Base-by-base conservation (phyloP, 2,888 invertebrate species). In the Cynaeus angustus region DNA sequence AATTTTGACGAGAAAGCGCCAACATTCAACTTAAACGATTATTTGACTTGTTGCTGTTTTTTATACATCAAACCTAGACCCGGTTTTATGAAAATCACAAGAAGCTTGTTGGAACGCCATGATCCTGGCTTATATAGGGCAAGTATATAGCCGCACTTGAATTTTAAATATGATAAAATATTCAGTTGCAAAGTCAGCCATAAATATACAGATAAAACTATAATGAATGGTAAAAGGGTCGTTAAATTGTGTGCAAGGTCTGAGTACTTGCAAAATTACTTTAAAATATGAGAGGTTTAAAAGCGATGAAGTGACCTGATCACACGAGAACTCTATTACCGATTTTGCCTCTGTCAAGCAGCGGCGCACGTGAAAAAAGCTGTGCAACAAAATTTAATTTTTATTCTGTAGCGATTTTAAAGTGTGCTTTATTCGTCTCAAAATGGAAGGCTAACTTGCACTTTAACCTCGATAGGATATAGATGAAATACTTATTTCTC, bases 151-250 rank as follows among this genome's bases (percentile, higher is more conserved):
- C 59, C 13, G 46, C 59, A 46, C 46, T 59, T 59, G 59, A 59
- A 59, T 59, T 59, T 59, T 59, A 59, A 59, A 59, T 59, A 59
- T 59, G 59, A 59, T 80, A 77, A 80, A 79, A 76, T 80, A 80
- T 80, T 77, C 80, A 77, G 72, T 73, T 70, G 68, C 75, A 77
- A 77, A 74, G 72, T 75, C 71, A 58, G 74, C 72, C 73, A 74
- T 76, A 78, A 78, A 78, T 77, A 78, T 78, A 73, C 73, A 78
- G 81, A 80, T 81, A 81, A 81, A 80, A 79, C 80, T 79, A 79
- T 80, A 81, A 81, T 80, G 80, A 81, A 81, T 80, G 80, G 78
- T 79, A 80, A 81, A 80, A 79, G 79, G 81, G 79, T 79, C 79
- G 81, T 81, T 80, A 82, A 79, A 79, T 81, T 78, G 80, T 79